Base-by-base conservation (phyloP, 1,140 invertebrate genomes). In the Macrosteles quadrilineatus region DNA sequence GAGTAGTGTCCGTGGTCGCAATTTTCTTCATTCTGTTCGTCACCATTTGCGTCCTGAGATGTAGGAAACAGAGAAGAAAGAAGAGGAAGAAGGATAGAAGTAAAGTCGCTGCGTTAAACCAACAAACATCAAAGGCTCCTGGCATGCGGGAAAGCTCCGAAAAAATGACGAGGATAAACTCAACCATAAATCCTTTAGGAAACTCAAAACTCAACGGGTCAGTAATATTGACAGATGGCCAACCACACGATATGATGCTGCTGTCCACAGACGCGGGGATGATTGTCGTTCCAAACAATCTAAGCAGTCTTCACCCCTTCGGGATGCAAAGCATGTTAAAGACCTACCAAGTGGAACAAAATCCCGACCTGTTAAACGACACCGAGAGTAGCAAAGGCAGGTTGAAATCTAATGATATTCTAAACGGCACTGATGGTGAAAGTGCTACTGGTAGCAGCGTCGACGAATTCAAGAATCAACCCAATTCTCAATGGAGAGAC, bases 321-420 rank as follows among this genome's bases (percentile, higher is more conserved):
- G 85, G 76, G 80, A 83, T 3, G 65, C 75, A 83, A 83, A 62
- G 25, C 57, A 53, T 21, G 23, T 31, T 69, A 19, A 69, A 59
- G 40, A 63, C 40, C 73, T 88, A 86, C 77, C 80, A 81, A 55
- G 77, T 82, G 69, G 88, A 91, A 75, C 88, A 88, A 78, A 91
- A 91, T 80, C 89, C 89, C 19, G 90, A 91, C 80, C 80, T 91
- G 75, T 88, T 91, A 78, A 91, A 89, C 79, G 89, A 90, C 76
- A 87, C 88, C 25, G 87, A 89, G 79, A 87, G 84, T 70, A 40
- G 85, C 73, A 86, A 88, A 75, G 86, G 86, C 74, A 85, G 86
- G 75, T 81, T 83, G 64, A 83, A 86, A 45, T 23, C 55, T 6
- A 45, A 36, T 21, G 81, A 86, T 75, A 43, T 69, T 1, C 9